phyloP scores from a whole-genome alignment of 2,113 vertebrate genomes.

The Eulacestoma nigropectus region DNA sequence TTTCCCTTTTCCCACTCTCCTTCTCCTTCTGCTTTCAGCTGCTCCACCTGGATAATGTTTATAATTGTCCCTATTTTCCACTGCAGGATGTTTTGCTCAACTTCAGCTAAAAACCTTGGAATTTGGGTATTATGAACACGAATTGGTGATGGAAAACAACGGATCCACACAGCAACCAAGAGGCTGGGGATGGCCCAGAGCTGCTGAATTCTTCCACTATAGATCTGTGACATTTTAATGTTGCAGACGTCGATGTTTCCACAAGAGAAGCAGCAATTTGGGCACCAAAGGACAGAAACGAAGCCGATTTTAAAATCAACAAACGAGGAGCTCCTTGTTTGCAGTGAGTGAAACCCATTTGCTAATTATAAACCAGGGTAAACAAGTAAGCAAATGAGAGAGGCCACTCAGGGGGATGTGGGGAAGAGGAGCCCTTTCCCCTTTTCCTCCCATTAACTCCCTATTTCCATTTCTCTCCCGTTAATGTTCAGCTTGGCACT shows the following conservation, averaged over 20 bases:
- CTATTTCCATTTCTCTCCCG: background rate
- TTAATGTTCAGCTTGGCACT: background rate
- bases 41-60: background rate
- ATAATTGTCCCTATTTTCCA: background rate
- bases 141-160: background rate
- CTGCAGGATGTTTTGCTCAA: background rate
- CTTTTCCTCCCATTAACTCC: background rate
- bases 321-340: background rate
- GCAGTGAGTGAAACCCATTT: background rate
- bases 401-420: background rate
- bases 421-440: background rate
- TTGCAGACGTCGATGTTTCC: background rate
- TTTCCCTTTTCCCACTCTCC: background rate
- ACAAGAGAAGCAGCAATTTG: background rate
- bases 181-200: background rate
- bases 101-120: background rate
- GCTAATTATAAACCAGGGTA: background rate
- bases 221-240: background rate
- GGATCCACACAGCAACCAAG: background rate
- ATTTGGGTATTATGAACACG: rapidly evolving
- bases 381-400: background rate
- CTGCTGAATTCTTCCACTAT: background rate
- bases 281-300: background rate
- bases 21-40: background rate
- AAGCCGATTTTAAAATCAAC: background rate